phyloP scores from a whole-genome alignment of 2,888 invertebrate species.

The Amblyjoppa proteus region DNA sequence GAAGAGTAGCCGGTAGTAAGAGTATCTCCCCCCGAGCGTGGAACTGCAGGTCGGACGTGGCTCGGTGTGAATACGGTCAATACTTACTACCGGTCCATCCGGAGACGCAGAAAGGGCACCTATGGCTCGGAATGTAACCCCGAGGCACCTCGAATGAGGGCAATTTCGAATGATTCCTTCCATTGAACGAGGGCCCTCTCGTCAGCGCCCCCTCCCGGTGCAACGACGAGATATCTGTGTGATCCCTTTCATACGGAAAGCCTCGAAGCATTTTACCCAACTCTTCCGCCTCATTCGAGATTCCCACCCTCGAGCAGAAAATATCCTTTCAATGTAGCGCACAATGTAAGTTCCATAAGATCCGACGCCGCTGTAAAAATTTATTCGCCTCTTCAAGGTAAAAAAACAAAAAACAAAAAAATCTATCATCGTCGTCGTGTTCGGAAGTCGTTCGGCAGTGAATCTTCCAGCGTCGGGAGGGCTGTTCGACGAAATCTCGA shows the following conservation, averaged over 20 bases:
- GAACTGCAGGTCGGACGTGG: constrained; percentile 25
- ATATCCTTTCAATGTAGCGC: constrained; percentile 7
- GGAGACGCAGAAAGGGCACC: constrained; percentile 36
- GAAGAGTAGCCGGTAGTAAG: not conserved
- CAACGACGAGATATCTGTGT: not conserved
- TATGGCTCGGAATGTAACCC: constrained; percentile 27
- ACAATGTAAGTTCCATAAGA: not conserved
- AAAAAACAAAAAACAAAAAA: constrained; percentile 2
- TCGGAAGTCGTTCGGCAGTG: not conserved
- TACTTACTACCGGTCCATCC: constrained; percentile 27
- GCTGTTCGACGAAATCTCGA: constrained; percentile 5
- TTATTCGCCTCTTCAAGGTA: not conserved
- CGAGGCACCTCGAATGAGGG: constrained; percentile 33
- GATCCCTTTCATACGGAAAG: not conserved
- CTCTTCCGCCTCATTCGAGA: not conserved
- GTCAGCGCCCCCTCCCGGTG: not conserved
- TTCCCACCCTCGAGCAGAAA: not conserved
- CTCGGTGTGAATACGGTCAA: constrained; percentile 54
- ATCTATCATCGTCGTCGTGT: not conserved
- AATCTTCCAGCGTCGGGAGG: constrained; percentile 20
- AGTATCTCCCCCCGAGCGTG: not conserved
- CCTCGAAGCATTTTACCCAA: not conserved
- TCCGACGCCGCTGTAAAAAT: not conserved
- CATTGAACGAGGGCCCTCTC: constrained; percentile 42
- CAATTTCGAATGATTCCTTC: constrained; percentile 49